Conservation (phyloP, 1,140 invertebrate genomes). For the Halictus rubicundus region DNA sequence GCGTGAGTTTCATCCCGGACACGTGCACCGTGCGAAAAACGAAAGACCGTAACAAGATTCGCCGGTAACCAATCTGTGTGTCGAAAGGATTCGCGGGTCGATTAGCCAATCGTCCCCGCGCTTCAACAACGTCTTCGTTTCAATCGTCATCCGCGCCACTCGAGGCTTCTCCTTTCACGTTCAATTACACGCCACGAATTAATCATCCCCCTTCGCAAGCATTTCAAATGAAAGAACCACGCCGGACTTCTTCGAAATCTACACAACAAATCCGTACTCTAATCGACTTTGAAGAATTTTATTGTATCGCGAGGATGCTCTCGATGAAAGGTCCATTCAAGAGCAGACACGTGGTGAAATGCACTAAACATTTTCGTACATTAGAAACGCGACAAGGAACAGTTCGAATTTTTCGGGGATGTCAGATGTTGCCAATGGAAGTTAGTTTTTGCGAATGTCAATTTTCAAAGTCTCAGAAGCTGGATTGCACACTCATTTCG, state of each 20-base stretch:
- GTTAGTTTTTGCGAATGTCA: no score
- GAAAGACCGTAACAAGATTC: conserved; percentile 27
- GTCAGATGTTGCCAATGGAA: no score
- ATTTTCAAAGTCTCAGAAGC: no score
- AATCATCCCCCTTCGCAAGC: not conserved
- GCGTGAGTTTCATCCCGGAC: conserved; percentile 33
- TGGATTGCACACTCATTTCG: no score
- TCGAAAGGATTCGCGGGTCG: conserved; percentile 11
- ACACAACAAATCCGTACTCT: not conserved
- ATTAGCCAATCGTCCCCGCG: not conserved
- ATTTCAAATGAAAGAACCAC: not conserved
- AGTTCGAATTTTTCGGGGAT: no score
- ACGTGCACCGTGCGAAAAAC: conserved; percentile 39
- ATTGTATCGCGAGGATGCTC: no score
- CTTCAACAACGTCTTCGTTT: not conserved
- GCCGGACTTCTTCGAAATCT: not conserved
- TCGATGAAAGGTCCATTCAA: no score
- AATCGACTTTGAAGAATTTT: no score
- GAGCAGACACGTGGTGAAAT: no score
- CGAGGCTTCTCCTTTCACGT: not conserved
- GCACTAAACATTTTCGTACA: no score
- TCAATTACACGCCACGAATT: not conserved
- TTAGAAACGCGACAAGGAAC: no score
- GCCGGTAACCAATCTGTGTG: not conserved
- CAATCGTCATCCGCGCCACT: not conserved